These are phyloP conservation scores for Protaetia brevitarsis DNA, from an alignment of 1,140 invertebrate species.

Conservation along the genomic window DNA sequence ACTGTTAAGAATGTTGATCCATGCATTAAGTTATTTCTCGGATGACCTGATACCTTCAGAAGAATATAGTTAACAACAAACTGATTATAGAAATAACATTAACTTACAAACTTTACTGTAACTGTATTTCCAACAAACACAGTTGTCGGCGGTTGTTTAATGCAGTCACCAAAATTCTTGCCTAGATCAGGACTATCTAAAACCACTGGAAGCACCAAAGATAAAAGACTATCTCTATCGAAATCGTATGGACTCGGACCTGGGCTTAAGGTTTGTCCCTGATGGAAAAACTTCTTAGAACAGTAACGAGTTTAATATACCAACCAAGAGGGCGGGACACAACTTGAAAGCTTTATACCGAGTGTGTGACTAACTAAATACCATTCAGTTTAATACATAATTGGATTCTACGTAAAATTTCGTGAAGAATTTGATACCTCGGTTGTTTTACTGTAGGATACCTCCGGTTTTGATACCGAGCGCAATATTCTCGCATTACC, in stretches of 20 bases:
- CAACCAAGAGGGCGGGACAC: too few relatives aligned
- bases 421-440: too few relatives aligned
- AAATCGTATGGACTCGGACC: constrained; percentile 30
- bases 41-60: constrained; percentile 23
- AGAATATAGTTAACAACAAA: neutral
- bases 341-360: too few relatives aligned
- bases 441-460: too few relatives aligned
- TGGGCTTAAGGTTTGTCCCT: constrained; percentile 18
- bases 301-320: too few relatives aligned
- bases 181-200: constrained; percentile 24
- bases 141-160: constrained; percentile 25
- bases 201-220: constrained; percentile 29
- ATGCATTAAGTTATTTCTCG: constrained; percentile 23
- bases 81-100: neutral
- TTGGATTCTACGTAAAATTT: too few relatives aligned
- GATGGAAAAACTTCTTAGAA: too few relatives aligned
- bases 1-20: constrained; percentile 18
- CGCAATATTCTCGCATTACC: too few relatives aligned
- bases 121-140: constrained; percentile 25
- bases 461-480: too few relatives aligned
- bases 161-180: constrained; percentile 18
- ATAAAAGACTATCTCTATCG: constrained; percentile 10
- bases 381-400: too few relatives aligned
- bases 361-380: too few relatives aligned
- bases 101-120: constrained; percentile 33